Base-by-base conservation (phyloP, 2,888 invertebrate genomes). In the Aplocera efformata region DNA sequence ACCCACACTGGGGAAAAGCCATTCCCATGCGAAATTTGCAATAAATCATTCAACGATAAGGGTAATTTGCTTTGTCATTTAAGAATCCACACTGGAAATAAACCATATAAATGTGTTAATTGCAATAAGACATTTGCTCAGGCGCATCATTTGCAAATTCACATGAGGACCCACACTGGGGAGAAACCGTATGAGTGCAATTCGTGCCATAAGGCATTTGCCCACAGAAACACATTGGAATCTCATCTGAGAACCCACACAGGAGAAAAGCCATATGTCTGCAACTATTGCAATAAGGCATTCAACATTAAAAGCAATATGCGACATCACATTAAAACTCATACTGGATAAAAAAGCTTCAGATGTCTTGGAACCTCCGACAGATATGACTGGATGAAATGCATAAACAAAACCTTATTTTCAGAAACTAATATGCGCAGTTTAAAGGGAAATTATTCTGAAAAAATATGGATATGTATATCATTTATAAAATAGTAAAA, bases 81-180 rank as follows among this genome's bases (percentile, higher is more conserved):
- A 1, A 40, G 21, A 34, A 32, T n/a, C 1, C 40, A 40, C 7
- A 10, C 6, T 6, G 7, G 6, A 1, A 33, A 29, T 11, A 40
- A 30, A 3, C 4, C 8, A 6, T 21, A 23, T 10, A 9, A 20
- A 0, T 40, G 40, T 3, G 29, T 33, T 7, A 24, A 9, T 10
- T 40, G 40, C 9, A 33, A 28, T 0, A 41, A 41, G 13, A 17
- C 24, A 2, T 41, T 33, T 7, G 13, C 20, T 3, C 20, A 23
- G 17, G 9, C 7, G 13, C 30, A 22, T 8, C n/a, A 25, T 10
- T 7, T 40, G 24, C 21, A 25, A 11, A 29, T 32, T 3, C 40
- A 40, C 13, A 34, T 40, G 26, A 30, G 10, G 30, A 29, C 21
- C 4, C 41, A 41, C n/a, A 41, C 22, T 1, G 7, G 7, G 7